Evolutionary conservation across 2,797 vertebrate genomes (phyloP), one percentile per base, ranked within the genome.

Genomic region (Sebastes matsubarae): DNA sequence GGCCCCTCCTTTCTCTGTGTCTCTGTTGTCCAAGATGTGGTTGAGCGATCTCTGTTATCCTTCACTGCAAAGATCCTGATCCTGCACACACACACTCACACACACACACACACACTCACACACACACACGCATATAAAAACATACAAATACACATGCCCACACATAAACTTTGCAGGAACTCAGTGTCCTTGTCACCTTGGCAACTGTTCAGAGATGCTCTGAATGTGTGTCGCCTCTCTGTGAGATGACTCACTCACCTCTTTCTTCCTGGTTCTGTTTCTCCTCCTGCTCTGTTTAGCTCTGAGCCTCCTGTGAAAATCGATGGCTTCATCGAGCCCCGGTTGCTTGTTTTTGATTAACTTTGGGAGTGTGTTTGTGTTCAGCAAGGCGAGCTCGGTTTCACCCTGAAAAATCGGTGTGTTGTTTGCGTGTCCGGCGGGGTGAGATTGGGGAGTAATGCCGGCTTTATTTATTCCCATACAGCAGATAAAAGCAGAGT

Each of bases 111-210:
- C 25, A 46, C 54, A 34, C 61, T 3, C 25, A 46, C 54, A 34
- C 60, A 27, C 10, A n/a, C 42, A 14, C 24, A 12, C 16, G 9
- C 34, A 25, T 1, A 36, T 36, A 69, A 3, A 24, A 57, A 16
- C 38, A 30, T n/a, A 27, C 20, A 10, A 20, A 22, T 5, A 14
- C 72, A 13, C 34, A 2, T 24, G 24, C 63, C 52, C 59, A 76
- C 54, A 2, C 76, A 50, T 24, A 77, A 34, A 83, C 36, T 12
- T n/a, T 20, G 34, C 57, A 30, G 36, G 22, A 16, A 68, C 72
- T 11, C 20, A 3, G 24, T 70, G 72, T 82, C 77, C 79, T 63
- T 74, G 93, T 94, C 91, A 89, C 93, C 88, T 30, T 91, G 93
- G 93, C 84, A 94, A 94, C 93, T 74, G 89, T 77, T 36, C 52